Evolutionary conservation across 2,797 vertebrate species (phyloP).

Genomic region (Setipinna tenuifilis): DNA sequence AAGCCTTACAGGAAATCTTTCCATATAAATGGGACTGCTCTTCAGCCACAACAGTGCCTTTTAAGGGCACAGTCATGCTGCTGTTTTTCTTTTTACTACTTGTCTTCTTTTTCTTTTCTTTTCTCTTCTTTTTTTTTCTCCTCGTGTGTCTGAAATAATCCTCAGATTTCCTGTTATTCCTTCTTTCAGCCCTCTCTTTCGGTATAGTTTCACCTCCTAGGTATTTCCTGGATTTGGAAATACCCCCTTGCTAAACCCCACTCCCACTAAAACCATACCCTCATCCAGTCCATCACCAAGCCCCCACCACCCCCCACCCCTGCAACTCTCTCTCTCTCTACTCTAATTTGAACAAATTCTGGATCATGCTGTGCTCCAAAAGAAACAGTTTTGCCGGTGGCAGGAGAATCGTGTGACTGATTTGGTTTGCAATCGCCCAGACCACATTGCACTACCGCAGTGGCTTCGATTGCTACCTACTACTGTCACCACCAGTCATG

Average conservation of each 20-base stretch:
- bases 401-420: slow-evolving; percentile 53
- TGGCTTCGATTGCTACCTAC: slow-evolving; percentile 60
- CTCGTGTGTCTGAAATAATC: slow-evolving; percentile 68
- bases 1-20: slow-evolving; percentile 64
- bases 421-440: slow-evolving; percentile 56
- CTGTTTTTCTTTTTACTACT: slow-evolving; percentile 61
- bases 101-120: slow-evolving; percentile 37
- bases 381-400: slow-evolving; percentile 67
- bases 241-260: slow-evolving; percentile 55
- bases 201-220: slow-evolving; percentile 69
- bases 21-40: slow-evolving; percentile 60
- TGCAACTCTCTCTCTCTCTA: slow-evolving; percentile 53
- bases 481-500: slow-evolving; percentile 57
- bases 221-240: slow-evolving; percentile 77
- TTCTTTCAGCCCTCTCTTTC: slow-evolving; percentile 62
- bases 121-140: slow-evolving; percentile 44
- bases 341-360: slow-evolving; percentile 74
- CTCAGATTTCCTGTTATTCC: slow-evolving; percentile 73
- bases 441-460: slow-evolving; percentile 59
- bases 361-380: slow-evolving; percentile 59
- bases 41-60: slow-evolving; percentile 59
- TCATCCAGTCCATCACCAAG: neutral
- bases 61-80: slow-evolving; percentile 64
- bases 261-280: slow-evolving; percentile 47
- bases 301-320: slow-evolving; percentile 41